Evolutionary conservation across 2,888 invertebrate genomes (phyloP), one percentile per base, ranked within the genome.

Genomic region (Dendrolimus houi): DNA sequence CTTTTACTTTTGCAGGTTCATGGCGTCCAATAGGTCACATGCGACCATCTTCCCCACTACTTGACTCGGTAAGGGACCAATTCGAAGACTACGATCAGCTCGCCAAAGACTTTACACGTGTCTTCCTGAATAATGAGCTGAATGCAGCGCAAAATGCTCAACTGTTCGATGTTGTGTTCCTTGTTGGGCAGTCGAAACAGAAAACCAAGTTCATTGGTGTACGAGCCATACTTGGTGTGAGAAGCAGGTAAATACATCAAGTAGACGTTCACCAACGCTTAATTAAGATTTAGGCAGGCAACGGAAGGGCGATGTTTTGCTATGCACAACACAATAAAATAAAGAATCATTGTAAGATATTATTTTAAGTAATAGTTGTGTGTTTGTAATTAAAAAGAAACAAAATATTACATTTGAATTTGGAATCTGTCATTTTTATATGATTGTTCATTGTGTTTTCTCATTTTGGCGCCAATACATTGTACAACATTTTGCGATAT

Each of bases 21-120:
- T 98, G 98, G 98, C 93, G 98, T 72, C 98, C 98, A 12, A 97
- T 98, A 64, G 98, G 93, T 65, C 97, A 97, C 83, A 97, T 97
- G 97, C 92, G 98, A 72, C 97, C 98, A 1, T 97, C 97, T 0
- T 97, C 97, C 17, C 98, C 98, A 0, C 92, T 98, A 52, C 91
- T 98, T 67, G 98, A 98, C 84, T 97, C 97, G 7, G 97, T 98
- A 53, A 92, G 97, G 69, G 98, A 98, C 87, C 96, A 97, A 77
- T 98, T 98, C 79, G 98, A 98, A 85, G 97, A 97, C 84, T 97
- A 97, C 86, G 98, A 98, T 81, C 97, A 97, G 79, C 91, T 98
- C 58, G 97, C 97, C 52, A 97, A 97, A 84, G 98, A 98, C 85
- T 98, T 98, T 81, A 96, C 97, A 9, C 92, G 94, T 69, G 96